Percentiles rank a stretch among this genome's conserved stretches.
Evolutionary conservation across 2,797 vertebrate species (phyloP).

Genomic region (Tokudaia tokunoshimensis): DNA sequence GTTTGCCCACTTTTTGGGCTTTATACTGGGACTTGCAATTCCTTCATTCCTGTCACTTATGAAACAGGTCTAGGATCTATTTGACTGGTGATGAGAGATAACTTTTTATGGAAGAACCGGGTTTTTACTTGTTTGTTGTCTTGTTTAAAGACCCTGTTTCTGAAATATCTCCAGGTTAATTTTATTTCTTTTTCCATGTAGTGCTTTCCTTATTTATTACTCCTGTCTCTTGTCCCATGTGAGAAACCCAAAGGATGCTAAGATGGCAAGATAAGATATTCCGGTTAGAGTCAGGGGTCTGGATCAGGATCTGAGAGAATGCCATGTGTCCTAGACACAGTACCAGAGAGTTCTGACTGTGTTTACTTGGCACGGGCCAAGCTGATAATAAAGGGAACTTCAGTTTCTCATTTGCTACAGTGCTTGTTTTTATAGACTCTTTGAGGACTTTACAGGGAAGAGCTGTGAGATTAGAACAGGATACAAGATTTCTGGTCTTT

Average conservation of each 20-base stretch:
- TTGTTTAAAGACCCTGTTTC: slow-evolving; percentile 62
- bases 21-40: background rate
- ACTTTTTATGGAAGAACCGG: slow-evolving; percentile 58
- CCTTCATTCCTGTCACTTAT: background rate
- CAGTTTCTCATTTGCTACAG: slow-evolving; percentile 43
- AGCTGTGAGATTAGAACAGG: background rate
- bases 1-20: background rate
- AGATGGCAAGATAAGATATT: slow-evolving; percentile 73
- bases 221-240: slow-evolving; percentile 15
- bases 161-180: slow-evolving; percentile 74
- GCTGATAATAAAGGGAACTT: slow-evolving; percentile 62
- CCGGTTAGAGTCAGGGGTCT: slow-evolving; percentile 55
- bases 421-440: slow-evolving; percentile 56
- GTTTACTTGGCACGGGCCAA: slow-evolving; percentile 66
- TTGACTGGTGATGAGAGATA: background rate
- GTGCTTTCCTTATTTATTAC: slow-evolving; percentile 53
- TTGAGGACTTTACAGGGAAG: slow-evolving; percentile 23
- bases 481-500: background rate
- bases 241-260: slow-evolving; percentile 29
- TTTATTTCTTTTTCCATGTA: slow-evolving; percentile 73
- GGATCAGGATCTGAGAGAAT: slow-evolving; percentile 68
- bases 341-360: slow-evolving; percentile 69
- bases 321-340: slow-evolving; percentile 55
- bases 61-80: background rate
- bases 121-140: slow-evolving; percentile 68